Evolutionary conservation across 2,113 vertebrate genomes (phyloP).

Genomic region (Amblyornis subalaris): DNA sequence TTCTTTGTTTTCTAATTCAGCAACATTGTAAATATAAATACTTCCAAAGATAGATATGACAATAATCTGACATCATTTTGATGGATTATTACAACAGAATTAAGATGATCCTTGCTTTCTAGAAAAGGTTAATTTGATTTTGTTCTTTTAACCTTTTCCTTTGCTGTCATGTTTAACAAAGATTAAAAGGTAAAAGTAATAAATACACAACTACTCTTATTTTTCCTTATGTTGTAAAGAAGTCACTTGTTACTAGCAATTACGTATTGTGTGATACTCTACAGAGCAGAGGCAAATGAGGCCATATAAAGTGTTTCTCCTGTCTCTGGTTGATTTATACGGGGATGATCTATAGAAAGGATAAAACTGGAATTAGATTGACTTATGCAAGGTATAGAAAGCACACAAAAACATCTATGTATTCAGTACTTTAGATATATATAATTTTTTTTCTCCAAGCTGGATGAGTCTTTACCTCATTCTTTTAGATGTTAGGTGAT

Average conservation of each 20-base stretch:
- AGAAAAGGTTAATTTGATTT: conserved; percentile 72
- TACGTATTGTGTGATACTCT: neutral
- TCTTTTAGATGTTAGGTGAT: neutral
- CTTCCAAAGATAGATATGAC: conserved; percentile 30
- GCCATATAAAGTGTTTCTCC: neutral
- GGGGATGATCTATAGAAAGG: neutral
- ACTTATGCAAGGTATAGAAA: neutral
- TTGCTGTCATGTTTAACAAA: conserved; percentile 41
- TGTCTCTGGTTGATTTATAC: neutral
- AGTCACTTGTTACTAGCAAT: neutral
- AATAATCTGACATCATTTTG: conserved; percentile 52
- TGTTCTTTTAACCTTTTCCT: conserved; percentile 67
- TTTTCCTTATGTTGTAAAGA: conserved; percentile 14
- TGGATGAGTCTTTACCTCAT: neutral
- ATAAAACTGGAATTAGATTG: neutral
- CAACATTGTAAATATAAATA: conserved; percentile 36
- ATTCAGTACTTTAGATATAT: neutral
- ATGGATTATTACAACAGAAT: conserved; percentile 66
- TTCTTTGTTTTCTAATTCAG: conserved; percentile 23
- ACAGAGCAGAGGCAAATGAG: neutral
- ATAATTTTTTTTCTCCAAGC: neutral
- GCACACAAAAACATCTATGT: neutral
- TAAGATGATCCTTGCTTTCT: conserved; percentile 53
- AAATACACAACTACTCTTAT: neutral
- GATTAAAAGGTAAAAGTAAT: conserved; percentile 60